phyloP scores from a whole-genome alignment of 2,113 vertebrate genomes.

The Oceanites oceanicus region DNA sequence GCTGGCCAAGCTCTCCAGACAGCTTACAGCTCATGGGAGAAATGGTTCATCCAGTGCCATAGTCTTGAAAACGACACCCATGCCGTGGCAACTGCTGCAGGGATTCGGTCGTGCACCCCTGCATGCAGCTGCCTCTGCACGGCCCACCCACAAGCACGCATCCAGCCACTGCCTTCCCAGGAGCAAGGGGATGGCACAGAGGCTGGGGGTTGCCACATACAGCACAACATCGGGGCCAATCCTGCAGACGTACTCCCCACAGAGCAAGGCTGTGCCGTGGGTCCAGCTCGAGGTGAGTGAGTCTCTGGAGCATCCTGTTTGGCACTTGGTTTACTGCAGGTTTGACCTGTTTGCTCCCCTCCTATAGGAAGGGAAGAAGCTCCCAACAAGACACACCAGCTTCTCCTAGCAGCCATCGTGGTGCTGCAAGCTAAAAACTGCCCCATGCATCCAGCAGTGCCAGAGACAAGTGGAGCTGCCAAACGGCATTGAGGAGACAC shows the following conservation, averaged over 20 bases:
- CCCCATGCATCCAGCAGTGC: neutral
- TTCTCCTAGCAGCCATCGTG: neutral
- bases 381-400: neutral
- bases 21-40: neutral
- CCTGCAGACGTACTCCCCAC: neutral
- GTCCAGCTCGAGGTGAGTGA: fast-evolving
- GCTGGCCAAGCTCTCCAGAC: conserved; percentile 4
- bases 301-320: neutral
- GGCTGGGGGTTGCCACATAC: neutral
- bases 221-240: fast-evolving
- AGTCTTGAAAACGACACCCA: neutral
- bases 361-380: neutral
- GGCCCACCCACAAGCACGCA: neutral
- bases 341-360: neutral
- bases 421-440: neutral
- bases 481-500: neutral
- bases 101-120: neutral
- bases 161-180: neutral
- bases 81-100: neutral
- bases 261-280: fast-evolving
- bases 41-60: neutral
- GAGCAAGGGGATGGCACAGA: neutral
- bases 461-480: neutral
- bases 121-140: neutral
- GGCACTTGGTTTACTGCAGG: neutral